Base-by-base conservation (phyloP, 1,140 invertebrate genomes). In the Amyelois transitella region DNA sequence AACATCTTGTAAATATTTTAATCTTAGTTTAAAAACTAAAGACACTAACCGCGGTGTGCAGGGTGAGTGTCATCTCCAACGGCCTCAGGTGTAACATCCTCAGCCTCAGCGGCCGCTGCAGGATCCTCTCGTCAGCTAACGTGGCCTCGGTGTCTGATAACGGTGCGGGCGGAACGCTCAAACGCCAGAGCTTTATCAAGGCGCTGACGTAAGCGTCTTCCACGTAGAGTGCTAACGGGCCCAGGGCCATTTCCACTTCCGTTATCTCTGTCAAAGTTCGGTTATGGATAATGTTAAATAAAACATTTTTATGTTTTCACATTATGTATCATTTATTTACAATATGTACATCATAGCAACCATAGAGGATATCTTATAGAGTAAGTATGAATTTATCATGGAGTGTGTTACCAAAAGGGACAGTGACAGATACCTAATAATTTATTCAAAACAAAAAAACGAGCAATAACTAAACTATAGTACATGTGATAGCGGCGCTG, bases 11-110 rank as follows among this genome's bases (percentile, higher is more conserved):
- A 8, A 8, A 28, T 28, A 8, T 6, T 32, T 6, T 32, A 32
- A 6, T 10, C 25, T 32, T 10, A 32, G 12, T 6, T 1, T 10
- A 6, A 12, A 2, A 2, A 12, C 25, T 10, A 48, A 18, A 20
- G 43, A 0, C 14, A 69, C 74, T 69, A 20, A 86, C 82, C 14
- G 82, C 77, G 0, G 82, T 86, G 51, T 86, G 82, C 20, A 86
- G 53, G 0, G 82, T 84, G 17, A 86, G 62, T 7, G 76, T 80
- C 14, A 84, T 57, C 20, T 84, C 69, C 0, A 86, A 54, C 0
- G 77, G 75, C 6, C 72, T 64, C 6, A 86, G 44, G 21, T 60
- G 55, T 3, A 86, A 55, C 18, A 57, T 49, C 18, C 71, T 65
- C 51, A 86, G 51, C 0, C 72, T 62, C 20, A 82, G 49, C 17